phyloP scores from a whole-genome alignment of 1,140 invertebrate species.

The Dermatophagoides farinae region DNA sequence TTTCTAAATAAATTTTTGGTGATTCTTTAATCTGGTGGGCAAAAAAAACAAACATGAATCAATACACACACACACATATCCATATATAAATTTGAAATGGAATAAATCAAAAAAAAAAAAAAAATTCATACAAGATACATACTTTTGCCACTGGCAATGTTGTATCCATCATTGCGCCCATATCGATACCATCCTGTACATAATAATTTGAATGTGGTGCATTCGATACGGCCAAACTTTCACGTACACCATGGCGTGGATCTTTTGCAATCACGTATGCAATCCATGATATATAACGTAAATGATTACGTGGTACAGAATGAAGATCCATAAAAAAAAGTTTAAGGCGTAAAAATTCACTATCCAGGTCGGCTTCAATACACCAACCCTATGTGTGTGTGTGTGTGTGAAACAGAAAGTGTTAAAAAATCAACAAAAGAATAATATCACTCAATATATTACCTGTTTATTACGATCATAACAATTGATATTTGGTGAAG shows the following conservation, averaged over 20 bases:
- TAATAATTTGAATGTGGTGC: conserved; percentile 63
- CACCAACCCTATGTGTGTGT: conserved; percentile 67
- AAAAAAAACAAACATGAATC: not conserved
- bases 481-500: conserved; percentile 35
- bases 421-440: not conserved
- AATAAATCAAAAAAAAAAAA: not conserved
- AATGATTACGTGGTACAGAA: conserved; percentile 58
- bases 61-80: too few relatives aligned
- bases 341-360: conserved; percentile 45
- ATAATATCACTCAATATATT: too few relatives aligned
- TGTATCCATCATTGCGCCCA: conserved; percentile 63
- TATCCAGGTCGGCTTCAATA: conserved; percentile 54
- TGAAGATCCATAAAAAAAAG: conserved; percentile 63
- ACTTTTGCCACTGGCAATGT: conserved; percentile 55
- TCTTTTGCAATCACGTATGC: conserved; percentile 38
- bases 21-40: conserved; percentile 12
- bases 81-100: not conserved
- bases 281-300: conserved; percentile 54
- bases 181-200: conserved; percentile 55
- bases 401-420: too few relatives aligned
- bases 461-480: conserved; percentile 55
- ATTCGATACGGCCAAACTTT: conserved; percentile 38
- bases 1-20: conserved; percentile 38
- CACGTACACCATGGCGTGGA: conserved; percentile 18
- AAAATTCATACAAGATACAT: conserved; percentile 17